A percentile compares a stretch with the other conserved stretches of the same genome.
Conservation (phyloP, 2,797 vertebrate species). For the Geotrypetes seraphini region DNA sequence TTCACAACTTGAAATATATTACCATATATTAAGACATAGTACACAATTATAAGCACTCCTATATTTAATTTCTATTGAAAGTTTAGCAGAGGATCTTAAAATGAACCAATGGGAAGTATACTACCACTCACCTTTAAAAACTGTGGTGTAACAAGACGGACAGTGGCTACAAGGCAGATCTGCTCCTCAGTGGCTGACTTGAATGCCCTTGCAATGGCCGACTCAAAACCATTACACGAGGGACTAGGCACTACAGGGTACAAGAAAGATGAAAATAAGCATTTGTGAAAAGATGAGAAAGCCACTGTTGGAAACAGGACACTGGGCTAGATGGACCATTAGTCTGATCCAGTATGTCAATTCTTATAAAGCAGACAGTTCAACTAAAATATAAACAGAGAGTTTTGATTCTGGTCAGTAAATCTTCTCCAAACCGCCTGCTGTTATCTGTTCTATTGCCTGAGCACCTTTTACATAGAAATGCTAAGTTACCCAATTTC, state of each 20-base stretch:
- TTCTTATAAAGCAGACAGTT: background rate
- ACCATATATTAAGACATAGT: too few species aligned
- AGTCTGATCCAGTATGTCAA: too few species aligned
- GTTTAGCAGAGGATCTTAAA: too few species aligned
- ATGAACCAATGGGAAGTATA: too few species aligned
- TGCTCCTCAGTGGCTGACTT: slow-evolving; percentile 74
- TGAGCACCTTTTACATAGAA: too few species aligned
- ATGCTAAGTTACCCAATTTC: too few species aligned
- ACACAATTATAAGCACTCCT: background rate
- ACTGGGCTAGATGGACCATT: too few species aligned
- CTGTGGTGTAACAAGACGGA: slow-evolving; percentile 70
- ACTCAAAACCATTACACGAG: slow-evolving; percentile 71
- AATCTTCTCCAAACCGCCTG: background rate
- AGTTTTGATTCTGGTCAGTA: slow-evolving; percentile 1
- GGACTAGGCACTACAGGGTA: slow-evolving; percentile 65
- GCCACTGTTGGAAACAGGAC: too few species aligned
- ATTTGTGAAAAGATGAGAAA: slow-evolving; percentile 15
- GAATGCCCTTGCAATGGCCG: slow-evolving; percentile 60
- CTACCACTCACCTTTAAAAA: slow-evolving; percentile 68
- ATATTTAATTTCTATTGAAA: too few species aligned
- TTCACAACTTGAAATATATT: too few species aligned
- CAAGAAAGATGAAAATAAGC: slow-evolving; percentile 1
- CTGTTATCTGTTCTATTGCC: too few species aligned
- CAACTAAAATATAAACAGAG: background rate
- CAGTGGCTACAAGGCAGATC: slow-evolving; percentile 81